Conservation (phyloP, 2,797 vertebrate species). For the Carapus acus region DNA sequence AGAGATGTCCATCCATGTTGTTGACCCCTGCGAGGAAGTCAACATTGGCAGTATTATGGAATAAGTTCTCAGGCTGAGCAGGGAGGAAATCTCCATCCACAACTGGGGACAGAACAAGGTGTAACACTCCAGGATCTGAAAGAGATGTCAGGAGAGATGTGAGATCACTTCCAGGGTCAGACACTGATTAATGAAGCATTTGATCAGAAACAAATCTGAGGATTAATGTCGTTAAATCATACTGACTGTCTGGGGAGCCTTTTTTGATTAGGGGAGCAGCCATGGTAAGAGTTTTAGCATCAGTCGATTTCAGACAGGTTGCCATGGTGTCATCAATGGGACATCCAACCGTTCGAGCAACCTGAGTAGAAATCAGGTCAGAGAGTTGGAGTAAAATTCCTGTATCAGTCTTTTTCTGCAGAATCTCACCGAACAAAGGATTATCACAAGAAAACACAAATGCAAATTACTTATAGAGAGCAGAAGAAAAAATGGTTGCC, state of each 20-base stretch:
- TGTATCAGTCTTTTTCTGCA: too few species aligned
- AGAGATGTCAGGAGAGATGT: background rate
- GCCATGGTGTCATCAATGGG: conserved; percentile 68
- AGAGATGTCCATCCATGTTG: conserved; percentile 83
- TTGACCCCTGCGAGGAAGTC: conserved; percentile 82
- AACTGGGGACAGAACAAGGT: conserved; percentile 71
- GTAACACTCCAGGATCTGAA: conserved; percentile 70
- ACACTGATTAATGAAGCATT: too few species aligned
- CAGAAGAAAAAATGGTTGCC: too few species aligned
- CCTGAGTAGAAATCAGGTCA: conserved; percentile 20
- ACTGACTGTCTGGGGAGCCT: conserved; percentile 49
- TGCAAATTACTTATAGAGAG: too few species aligned
- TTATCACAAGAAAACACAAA: too few species aligned
- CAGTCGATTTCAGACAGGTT: conserved; percentile 67
- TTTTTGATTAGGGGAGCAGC: conserved; percentile 55
- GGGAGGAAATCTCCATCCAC: conserved; percentile 88
- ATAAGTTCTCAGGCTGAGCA: conserved; percentile 72
- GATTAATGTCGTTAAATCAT: background rate
- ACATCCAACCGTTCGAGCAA: conserved; percentile 72
- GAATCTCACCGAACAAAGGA: too few species aligned
- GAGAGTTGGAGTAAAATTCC: background rate
- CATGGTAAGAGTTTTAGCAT: conserved; percentile 67
- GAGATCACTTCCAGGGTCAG: too few species aligned
- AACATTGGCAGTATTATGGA: conserved; percentile 75
- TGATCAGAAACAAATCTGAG: too few species aligned